Percentiles rank a stretch among this genome's conserved stretches.
Conservation (phyloP, 2,113 vertebrate genomes). For the Toxotes jaculatrix region DNA sequence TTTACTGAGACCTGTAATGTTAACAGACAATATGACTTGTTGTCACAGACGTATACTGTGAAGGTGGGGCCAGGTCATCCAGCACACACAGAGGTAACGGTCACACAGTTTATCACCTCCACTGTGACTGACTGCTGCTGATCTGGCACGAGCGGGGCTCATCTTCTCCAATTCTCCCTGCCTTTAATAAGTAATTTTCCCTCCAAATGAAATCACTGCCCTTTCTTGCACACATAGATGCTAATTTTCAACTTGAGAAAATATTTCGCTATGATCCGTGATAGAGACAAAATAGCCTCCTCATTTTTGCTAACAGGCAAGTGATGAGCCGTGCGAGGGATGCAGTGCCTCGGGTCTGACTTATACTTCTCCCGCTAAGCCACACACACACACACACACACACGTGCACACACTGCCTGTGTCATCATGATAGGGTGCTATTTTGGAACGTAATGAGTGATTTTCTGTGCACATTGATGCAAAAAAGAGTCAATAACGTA, state of each 20-base stretch:
- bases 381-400: neutral
- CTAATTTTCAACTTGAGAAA: constrained; percentile 59
- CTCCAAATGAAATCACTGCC: constrained; percentile 58
- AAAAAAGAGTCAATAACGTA: neutral
- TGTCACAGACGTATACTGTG: neutral
- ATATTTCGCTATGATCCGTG: constrained; percentile 34
- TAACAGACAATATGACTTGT: constrained; percentile 3
- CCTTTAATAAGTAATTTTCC: constrained; percentile 61
- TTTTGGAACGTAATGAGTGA: neutral
- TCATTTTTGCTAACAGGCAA: constrained; percentile 35
- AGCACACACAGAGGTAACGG: constrained; percentile 10
- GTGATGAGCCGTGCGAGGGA: constrained; percentile 41
- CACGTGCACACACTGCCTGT: neutral
- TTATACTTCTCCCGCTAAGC: constrained; percentile 3
- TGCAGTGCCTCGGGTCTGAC: neutral
- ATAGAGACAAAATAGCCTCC: constrained; percentile 18
- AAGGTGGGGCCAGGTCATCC: neutral
- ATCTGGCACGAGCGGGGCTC: constrained; percentile 18
- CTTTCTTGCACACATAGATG: constrained; percentile 35
- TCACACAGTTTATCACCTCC: constrained; percentile 24
- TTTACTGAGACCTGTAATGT: neutral
- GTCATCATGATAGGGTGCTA: neutral
- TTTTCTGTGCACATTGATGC: neutral
- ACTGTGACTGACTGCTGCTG: constrained; percentile 38
- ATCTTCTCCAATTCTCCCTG: constrained; percentile 44